Conservation (phyloP, 2,113 vertebrate genomes). For the Entelurus aequoreus region DNA sequence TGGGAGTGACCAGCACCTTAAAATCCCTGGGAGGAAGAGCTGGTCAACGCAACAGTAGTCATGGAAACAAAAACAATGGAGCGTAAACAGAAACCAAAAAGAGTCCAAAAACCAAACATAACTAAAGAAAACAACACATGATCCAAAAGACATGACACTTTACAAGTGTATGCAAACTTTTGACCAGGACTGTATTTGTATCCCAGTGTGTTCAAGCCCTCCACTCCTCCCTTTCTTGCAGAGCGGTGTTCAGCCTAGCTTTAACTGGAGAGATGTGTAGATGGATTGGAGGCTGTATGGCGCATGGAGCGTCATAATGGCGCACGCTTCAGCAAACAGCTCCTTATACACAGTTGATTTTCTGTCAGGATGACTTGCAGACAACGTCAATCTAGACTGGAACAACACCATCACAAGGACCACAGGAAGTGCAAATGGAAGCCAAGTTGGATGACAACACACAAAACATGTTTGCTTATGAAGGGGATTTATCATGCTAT, state of each 20-base stretch:
- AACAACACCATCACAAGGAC: conserved; percentile 57
- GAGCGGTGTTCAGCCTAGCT: neutral
- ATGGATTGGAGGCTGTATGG: conserved; percentile 10
- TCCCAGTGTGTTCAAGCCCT: too few relatives aligned
- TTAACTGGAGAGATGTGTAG: conserved; percentile 1
- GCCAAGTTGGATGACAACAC: conserved; percentile 19
- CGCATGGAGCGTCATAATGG: conserved; percentile 10
- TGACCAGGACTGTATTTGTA: too few relatives aligned
- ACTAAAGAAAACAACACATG: too few relatives aligned
- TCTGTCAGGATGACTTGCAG: conserved; percentile 60
- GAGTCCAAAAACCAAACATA: too few relatives aligned
- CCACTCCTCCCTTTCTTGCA: neutral
- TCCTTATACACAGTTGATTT: conserved; percentile 64
- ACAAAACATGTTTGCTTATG: conserved; percentile 18
- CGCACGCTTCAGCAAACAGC: conserved; percentile 54
- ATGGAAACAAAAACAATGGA: too few relatives aligned
- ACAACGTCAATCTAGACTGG: conserved; percentile 49
- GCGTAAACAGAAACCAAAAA: too few relatives aligned
- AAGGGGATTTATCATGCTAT: neutral
- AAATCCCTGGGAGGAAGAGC: too few relatives aligned
- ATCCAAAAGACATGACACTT: too few relatives aligned
- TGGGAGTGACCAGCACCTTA: too few relatives aligned
- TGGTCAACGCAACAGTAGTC: too few relatives aligned
- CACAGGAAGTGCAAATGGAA: conserved; percentile 56
- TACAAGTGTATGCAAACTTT: too few relatives aligned